Percentiles rank a stretch among this genome's conserved stretches.
phyloP scores from a whole-genome alignment of 2,888 invertebrate genomes.

The Ornithoptera alexandrae region DNA sequence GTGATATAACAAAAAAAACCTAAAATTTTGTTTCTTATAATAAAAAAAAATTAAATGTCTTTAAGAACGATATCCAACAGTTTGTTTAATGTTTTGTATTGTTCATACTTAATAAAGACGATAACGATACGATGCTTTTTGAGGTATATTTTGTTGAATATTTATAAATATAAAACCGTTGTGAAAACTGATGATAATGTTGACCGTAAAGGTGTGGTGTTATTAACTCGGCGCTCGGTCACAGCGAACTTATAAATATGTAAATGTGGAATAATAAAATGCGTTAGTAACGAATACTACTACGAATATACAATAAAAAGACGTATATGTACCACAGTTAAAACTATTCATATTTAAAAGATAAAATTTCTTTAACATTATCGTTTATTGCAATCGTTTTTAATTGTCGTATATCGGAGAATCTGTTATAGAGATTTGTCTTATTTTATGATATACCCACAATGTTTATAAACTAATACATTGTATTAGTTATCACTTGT shows the following conservation, averaged over 20 bases:
- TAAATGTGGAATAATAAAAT: conserved; percentile 15
- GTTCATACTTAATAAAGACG: neutral
- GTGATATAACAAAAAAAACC: too few species aligned
- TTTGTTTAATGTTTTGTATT: neutral
- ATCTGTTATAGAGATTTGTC: too few species aligned
- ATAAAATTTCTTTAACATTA: neutral
- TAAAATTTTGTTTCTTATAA: too few species aligned
- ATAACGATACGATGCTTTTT: neutral
- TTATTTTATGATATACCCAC: too few species aligned
- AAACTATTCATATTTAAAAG: neutral
- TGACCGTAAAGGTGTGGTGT: conserved; percentile 9
- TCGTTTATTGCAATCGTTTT: neutral
- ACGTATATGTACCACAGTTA: neutral
- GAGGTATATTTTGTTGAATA: neutral
- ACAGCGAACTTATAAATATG: conserved; percentile 23
- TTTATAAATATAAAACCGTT: neutral
- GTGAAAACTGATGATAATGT: conserved; percentile 2
- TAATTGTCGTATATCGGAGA: too few species aligned
- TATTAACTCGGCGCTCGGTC: conserved; percentile 17
- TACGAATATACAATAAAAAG: neutral
- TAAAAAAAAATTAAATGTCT: too few species aligned
- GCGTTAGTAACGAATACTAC: neutral
- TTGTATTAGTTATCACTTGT: too few species aligned
- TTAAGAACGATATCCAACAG: neutral
- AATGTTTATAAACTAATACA: too few species aligned